Conservation (phyloP, 2,888 invertebrate genomes). For the Carterocephalus palaemon region DNA sequence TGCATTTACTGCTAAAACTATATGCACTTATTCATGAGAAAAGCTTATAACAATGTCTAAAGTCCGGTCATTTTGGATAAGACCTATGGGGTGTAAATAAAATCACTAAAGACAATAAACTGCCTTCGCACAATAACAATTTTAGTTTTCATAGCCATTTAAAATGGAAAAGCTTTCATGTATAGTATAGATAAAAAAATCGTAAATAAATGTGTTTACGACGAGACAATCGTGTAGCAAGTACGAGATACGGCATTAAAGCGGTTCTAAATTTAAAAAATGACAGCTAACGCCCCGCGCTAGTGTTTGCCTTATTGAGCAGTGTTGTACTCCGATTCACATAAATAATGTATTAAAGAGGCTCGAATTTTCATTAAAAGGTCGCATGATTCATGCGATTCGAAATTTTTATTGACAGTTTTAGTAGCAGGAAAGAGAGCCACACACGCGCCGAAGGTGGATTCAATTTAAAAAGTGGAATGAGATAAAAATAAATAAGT, state of each 20-base stretch:
- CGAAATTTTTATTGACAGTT: constrained; percentile 72
- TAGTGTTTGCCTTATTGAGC: constrained; percentile 62
- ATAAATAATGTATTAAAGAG: constrained; percentile 66
- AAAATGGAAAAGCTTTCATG: constrained; percentile 23
- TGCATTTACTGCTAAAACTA: no score
- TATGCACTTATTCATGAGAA: no score
- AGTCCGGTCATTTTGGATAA: no score
- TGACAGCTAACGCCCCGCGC: constrained; percentile 49
- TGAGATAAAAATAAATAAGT: constrained; percentile 79
- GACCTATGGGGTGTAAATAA: no score
- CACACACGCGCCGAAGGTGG: constrained; percentile 73
- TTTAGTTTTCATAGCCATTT: constrained; percentile 2
- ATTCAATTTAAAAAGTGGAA: constrained; percentile 78
- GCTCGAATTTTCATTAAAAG: constrained; percentile 70
- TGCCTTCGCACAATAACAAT: not conserved
- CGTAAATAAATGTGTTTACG: constrained; percentile 47
- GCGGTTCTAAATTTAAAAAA: constrained; percentile 56
- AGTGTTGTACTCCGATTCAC: constrained; percentile 54
- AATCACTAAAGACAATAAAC: no score
- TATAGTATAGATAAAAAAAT: constrained; percentile 13
- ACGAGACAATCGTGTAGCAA: constrained; percentile 57
- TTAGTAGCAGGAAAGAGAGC: constrained; percentile 62
- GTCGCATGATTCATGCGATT: constrained; percentile 55
- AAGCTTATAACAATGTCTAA: no score
- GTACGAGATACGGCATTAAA: constrained; percentile 50